These are phyloP conservation scores for Condylostylus longicornis DNA, from an alignment of 1,140 invertebrate genomes.

Conservation along the genomic window DNA sequence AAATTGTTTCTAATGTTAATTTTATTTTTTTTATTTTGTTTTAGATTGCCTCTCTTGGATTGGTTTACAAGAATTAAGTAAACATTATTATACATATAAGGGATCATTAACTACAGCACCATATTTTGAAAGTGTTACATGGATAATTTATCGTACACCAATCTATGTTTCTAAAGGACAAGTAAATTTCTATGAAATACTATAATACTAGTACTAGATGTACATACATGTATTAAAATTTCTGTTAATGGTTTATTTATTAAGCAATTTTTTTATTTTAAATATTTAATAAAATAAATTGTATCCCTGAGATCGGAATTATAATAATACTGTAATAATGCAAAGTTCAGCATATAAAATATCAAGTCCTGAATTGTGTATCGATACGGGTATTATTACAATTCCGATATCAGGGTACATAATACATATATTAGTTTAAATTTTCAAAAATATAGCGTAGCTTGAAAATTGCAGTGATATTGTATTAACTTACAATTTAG, in stretches of 20 bases:
- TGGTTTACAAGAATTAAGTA: constrained; percentile 29
- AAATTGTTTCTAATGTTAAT: background rate
- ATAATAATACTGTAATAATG: too few relatives aligned
- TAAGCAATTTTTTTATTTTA: background rate
- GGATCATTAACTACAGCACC: constrained; percentile 58
- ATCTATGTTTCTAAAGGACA: constrained; percentile 54
- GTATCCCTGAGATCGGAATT: background rate
- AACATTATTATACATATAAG: constrained; percentile 33
- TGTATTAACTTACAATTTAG: too few relatives aligned
- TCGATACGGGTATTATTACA: too few relatives aligned
- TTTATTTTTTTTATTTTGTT: background rate
- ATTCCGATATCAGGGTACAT: too few relatives aligned
- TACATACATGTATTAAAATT: background rate
- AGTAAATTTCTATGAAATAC: constrained; percentile 32
- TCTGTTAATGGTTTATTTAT: background rate
- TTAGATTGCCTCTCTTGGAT: constrained; percentile 31
- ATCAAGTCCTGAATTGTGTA: too few relatives aligned
- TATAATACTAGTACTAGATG: too few relatives aligned
- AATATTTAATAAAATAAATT: background rate
- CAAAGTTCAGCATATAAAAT: too few relatives aligned
- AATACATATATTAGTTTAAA: too few relatives aligned
- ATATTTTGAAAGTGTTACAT: constrained; percentile 52
- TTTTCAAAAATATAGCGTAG: too few relatives aligned
- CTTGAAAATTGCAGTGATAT: too few relatives aligned
- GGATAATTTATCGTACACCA: constrained; percentile 57